Evolutionary conservation across 2,113 vertebrate genomes (phyloP), one percentile per base, ranked within the genome.

Genomic region (Hippolais icterina): DNA sequence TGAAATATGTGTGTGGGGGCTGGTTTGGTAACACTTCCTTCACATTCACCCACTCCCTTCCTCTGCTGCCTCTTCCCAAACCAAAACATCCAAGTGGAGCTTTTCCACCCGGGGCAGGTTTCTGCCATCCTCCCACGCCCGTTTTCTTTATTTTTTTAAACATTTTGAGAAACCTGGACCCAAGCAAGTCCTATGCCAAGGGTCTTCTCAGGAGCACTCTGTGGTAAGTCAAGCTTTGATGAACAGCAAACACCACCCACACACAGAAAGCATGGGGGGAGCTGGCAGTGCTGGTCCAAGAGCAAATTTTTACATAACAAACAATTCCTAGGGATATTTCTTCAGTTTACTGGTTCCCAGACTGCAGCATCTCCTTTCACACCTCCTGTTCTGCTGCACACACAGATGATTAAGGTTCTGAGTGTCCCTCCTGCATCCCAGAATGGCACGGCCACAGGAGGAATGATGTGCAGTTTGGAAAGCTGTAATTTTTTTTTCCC

Each of bases 1-100:
- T 90, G 71, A 96, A 96, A 96, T 92, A 56, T 95, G 88, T 6
- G 44, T 74, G 76, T 49, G 85, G 90, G 79, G 96, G 92, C 63
- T 3, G 68, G 44, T 86, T 94, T 93, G 68, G 83, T 97, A 88
- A 88, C 64, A n/a, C 71, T 95, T 78, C 79, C 59, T 81, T 90
- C 88, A 75, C 72, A 37, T 47, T 86, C 59, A 6, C 93, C 90
- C 74, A 93, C 93, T 83, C 82, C 49, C 93, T 94, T 94, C 91
- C 89, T 94, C 90, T 94, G 90, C 90, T 86, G 54, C 93, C 37
- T 93, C 57, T 83, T 74, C 52, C 14, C 79, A 83, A 94, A 93
- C 76, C 92, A 89, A 87, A 96, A 94, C 88, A 86, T 20, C 22
- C 79, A 83, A 66, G 50, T 1, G 2, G 54, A 94, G 33, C 22